Base-by-base conservation (phyloP, 2,113 vertebrate species). In the Mormoops blainvillei region DNA sequence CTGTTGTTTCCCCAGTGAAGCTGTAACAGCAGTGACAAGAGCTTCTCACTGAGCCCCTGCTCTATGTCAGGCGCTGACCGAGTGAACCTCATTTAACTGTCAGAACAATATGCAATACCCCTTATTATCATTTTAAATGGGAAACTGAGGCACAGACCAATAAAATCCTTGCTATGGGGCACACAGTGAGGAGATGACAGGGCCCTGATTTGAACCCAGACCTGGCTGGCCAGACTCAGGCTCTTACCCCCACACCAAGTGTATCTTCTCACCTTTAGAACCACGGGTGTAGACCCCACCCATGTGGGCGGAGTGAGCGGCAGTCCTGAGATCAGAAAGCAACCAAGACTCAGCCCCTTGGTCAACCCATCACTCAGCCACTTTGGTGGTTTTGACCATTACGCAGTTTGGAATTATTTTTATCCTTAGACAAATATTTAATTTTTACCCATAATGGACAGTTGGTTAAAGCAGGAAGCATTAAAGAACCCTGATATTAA, bases 371-470 rank as follows among this genome's bases (percentile, higher is more conserved):
- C 89, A 4, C 36, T 48, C 43, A 3, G 41, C 48, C 43, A 41
- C 89, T 91, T 86, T 11, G 48, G 48, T 82, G 92, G 84, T 87
- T 77, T 95, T 54, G 19, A 90, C 80, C 94, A 78, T 92, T 82
- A 76, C 9, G 9, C 41, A 82, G 43, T 76, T 91, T 84, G 71
- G 80, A 82, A 92, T 96, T 96, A 94, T 93, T 92, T 97, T 96
- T 92, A 92, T 93, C 95, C 91, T 89, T 88, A 31, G 81, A 77
- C 88, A 85, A 80, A 94, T 96, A 94, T 96, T 96, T 96, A 87
- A 96, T 94, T 93, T 92, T 91, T 91, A 74, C 93, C 91, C 71
- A 52, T 84, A 88, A 90, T 92, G 73, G 90, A 86, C 85, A 83
- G 93, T 78, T 70, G 91, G 94, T 68, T 95, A 93, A 68, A 48